Percentiles rank a stretch among this genome's conserved stretches.
Evolutionary conservation across 2,888 invertebrate genomes (phyloP).

Genomic region (Leptinotarsa juncta): DNA sequence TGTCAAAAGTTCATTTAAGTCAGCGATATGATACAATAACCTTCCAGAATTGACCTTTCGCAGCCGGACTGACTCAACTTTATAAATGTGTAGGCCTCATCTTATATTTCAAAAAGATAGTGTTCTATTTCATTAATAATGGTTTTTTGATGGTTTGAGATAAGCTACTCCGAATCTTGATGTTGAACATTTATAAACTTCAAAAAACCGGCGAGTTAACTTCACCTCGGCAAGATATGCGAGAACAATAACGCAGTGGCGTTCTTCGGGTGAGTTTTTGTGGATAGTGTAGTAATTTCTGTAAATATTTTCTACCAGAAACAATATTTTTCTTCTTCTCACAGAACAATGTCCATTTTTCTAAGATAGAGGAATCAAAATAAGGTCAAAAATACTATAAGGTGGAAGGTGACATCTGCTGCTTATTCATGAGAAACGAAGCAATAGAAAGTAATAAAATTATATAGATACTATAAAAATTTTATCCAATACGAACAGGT

Average conservation of each 20-base stretch:
- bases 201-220: slow-evolving; percentile 26
- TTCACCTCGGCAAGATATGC: slow-evolving; percentile 14
- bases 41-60: slow-evolving; percentile 14
- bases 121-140: slow-evolving; percentile 27
- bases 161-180: slow-evolving; percentile 27
- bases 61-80: slow-evolving; percentile 13
- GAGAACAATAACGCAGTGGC: slow-evolving; percentile 19
- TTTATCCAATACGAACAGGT: too few species aligned
- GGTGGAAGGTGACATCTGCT: too few species aligned
- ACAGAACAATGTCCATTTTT: too few species aligned
- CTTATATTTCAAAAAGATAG: slow-evolving; percentile 21
- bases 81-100: slow-evolving; percentile 19
- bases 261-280: neutral
- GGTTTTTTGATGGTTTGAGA: slow-evolving; percentile 26
- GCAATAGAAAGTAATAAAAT: too few species aligned
- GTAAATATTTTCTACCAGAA: too few species aligned
- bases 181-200: slow-evolving; percentile 29
- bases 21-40: neutral
- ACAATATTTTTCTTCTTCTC: too few species aligned
- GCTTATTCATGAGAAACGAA: too few species aligned
- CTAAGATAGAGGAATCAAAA: too few species aligned
- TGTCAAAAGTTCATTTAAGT: neutral
- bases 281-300: too few species aligned
- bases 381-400: too few species aligned
- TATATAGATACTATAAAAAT: too few species aligned